Percentiles rank a stretch among this genome's conserved stretches.
Conservation (phyloP, 2,888 invertebrate species). For the Cheilosia urbana region DNA sequence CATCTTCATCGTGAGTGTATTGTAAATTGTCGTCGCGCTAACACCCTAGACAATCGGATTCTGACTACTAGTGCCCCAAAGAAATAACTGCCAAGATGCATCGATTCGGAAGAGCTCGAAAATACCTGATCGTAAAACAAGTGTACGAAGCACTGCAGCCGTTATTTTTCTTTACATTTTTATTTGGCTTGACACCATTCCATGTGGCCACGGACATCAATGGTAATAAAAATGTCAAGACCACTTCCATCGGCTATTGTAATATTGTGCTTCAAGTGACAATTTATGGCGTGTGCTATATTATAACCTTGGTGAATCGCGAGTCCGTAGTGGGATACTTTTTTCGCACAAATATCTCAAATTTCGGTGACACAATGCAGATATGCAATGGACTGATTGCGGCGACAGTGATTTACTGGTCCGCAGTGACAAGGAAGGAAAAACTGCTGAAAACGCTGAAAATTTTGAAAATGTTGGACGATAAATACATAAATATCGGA, state of each 20-base stretch:
- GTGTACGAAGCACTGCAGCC: conserved; percentile 82
- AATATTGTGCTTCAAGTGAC: conserved; percentile 75
- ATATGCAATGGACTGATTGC: conserved; percentile 81
- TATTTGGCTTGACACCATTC: conserved; percentile 82
- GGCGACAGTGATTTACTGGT: conserved; percentile 80
- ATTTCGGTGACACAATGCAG: conserved; percentile 81
- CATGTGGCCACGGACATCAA: conserved; percentile 79
- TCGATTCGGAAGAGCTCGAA: conserved; percentile 76
- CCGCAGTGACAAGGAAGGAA: conserved; percentile 79
- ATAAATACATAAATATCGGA: conserved; percentile 80
- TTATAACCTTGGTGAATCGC: conserved; percentile 79
- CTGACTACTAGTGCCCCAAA: neutral
- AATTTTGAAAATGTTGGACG: conserved; percentile 80
- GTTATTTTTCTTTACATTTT: conserved; percentile 80
- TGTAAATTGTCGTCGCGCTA: conserved; percentile 50
- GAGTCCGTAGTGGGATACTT: conserved; percentile 82
- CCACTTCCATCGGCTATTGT: conserved; percentile 77
- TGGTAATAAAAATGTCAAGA: conserved; percentile 79
- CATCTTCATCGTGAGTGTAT: conserved; percentile 38
- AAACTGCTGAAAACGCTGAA: conserved; percentile 79
- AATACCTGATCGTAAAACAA: conserved; percentile 80
- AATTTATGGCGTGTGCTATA: conserved; percentile 77
- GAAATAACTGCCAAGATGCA: conserved; percentile 16
- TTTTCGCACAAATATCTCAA: conserved; percentile 81
- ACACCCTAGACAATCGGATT: conserved; percentile 43